These are phyloP conservation scores for Diarsia brunnea DNA, from an alignment of 2,888 invertebrate species.

Conservation along the genomic window DNA sequence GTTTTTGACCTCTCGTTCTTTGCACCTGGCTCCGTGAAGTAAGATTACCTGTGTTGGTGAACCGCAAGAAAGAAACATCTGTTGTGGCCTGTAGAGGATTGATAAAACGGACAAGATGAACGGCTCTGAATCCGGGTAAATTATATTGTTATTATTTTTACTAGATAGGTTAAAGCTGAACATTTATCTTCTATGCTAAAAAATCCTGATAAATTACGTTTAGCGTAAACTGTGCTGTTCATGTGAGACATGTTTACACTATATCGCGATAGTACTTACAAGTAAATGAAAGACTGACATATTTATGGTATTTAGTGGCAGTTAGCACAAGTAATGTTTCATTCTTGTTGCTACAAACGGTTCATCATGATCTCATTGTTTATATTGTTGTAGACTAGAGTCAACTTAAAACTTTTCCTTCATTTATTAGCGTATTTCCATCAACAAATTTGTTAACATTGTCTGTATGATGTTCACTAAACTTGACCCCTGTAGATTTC, in stretches of 20 bases:
- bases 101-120: constrained; percentile 91
- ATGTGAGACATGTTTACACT: constrained; percentile 25
- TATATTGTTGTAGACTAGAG: constrained; percentile 27
- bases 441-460: constrained; percentile 3
- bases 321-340: constrained; percentile 9
- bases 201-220: constrained; percentile 18
- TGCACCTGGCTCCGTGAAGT: constrained; percentile 79
- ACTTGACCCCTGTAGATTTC: not conserved
- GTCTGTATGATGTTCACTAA: not conserved
- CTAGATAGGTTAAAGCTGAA: constrained; percentile 38
- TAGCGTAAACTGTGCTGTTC: constrained; percentile 9
- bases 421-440: not conserved
- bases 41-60: constrained; percentile 75
- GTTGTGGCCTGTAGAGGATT: constrained; percentile 67
- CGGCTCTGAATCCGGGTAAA: constrained; percentile 95
- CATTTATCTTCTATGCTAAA: constrained; percentile 3
- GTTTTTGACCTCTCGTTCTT: constrained; percentile 73
- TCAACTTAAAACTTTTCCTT: constrained; percentile 22
- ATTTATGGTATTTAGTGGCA: constrained; percentile 20
- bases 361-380: constrained; percentile 56
- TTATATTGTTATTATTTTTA: constrained; percentile 74
- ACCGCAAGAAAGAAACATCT: constrained; percentile 74
- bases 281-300: constrained; percentile 12
- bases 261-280: constrained; percentile 3
- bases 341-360: constrained; percentile 13